Base-by-base conservation (phyloP, 2,113 vertebrate species). In the Phalacrocorax carbo region DNA sequence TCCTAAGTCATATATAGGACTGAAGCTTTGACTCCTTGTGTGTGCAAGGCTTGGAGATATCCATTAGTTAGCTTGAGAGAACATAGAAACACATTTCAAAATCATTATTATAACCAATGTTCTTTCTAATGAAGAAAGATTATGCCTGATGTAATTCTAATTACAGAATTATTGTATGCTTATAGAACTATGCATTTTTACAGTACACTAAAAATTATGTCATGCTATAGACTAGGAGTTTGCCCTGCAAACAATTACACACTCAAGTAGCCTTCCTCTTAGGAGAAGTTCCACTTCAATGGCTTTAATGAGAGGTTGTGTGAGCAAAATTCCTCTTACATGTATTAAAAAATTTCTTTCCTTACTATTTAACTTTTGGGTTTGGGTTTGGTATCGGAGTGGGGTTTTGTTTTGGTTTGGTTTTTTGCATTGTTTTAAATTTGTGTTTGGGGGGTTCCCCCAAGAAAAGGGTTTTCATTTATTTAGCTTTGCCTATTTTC, bases 111-210 rank as follows among this genome's bases (percentile, higher is more conserved):
- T 51, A 95, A 88, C 38, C 70, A 88, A 12, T 4, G 7, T 66
- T 85, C 73, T 70, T 49, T 62, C 71, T 93, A 96, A 97, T 86
- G 81, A 68, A 93, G 95, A 91, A 55, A 20, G 55, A 95, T 95
- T 91, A 91, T 94, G 58, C 51, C 42, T 83, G 78, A 79, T 95
- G 57, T 76, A 93, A 94, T 95, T 90, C 66, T 96, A 96, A 95
- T 96, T 95, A 88, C 42, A 91, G 84, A 76, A 87, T 82, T 89
- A 94, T 58, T 93, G 51, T 48, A 34, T 58, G 34, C 21, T 93
- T 68, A 77, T 91, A 54, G 51, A 52, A 42, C 61, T 65, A 12
- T 21, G 66, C 54, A 75, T 80, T 96, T 92, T 86, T 48, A 81
- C 55, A 88, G 54, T 40, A 32, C 0, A 1, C 32, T 62, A 66